These are phyloP conservation scores for Leucozona laternaria DNA, from an alignment of 2,888 invertebrate genomes.

Conservation along the genomic window DNA sequence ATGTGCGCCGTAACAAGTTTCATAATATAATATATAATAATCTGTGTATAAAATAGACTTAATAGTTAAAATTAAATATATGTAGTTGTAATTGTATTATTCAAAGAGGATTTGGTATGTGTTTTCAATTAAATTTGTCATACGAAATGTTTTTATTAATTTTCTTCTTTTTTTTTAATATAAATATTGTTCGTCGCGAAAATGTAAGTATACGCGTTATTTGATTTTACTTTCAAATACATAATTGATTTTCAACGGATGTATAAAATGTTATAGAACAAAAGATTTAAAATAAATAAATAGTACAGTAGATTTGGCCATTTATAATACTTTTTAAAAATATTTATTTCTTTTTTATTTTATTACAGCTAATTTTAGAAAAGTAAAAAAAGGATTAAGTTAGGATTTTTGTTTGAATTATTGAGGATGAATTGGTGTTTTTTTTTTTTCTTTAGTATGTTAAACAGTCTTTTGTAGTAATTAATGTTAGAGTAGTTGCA, in stretches of 20 bases:
- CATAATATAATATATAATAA: not conserved
- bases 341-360: slow-evolving; percentile 15
- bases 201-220: not conserved
- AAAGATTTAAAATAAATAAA: slow-evolving; percentile 70
- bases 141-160: slow-evolving; percentile 19
- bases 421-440: slow-evolving; percentile 35
- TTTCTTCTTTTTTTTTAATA: not conserved
- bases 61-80: slow-evolving; percentile 36
- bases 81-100: slow-evolving; percentile 21
- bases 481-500: slow-evolving; percentile 32
- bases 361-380: slow-evolving; percentile 7
- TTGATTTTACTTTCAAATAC: slow-evolving; percentile 14
- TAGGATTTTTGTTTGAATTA: slow-evolving; percentile 25
- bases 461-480: slow-evolving; percentile 69
- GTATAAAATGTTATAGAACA: slow-evolving; percentile 22
- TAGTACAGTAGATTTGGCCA: slow-evolving; percentile 74
- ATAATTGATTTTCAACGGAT: not conserved
- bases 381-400: slow-evolving; percentile 25
- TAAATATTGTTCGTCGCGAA: not conserved
- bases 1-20: slow-evolving; percentile 64
- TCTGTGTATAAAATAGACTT: slow-evolving; percentile 12
- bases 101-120: slow-evolving; percentile 71
- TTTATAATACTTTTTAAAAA: slow-evolving; percentile 68
- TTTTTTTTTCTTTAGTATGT: slow-evolving; percentile 61
- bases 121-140: slow-evolving; percentile 40